Evolutionary conservation across 2,888 invertebrate species (phyloP).

Genomic region (Pristionchus mayeri): DNA sequence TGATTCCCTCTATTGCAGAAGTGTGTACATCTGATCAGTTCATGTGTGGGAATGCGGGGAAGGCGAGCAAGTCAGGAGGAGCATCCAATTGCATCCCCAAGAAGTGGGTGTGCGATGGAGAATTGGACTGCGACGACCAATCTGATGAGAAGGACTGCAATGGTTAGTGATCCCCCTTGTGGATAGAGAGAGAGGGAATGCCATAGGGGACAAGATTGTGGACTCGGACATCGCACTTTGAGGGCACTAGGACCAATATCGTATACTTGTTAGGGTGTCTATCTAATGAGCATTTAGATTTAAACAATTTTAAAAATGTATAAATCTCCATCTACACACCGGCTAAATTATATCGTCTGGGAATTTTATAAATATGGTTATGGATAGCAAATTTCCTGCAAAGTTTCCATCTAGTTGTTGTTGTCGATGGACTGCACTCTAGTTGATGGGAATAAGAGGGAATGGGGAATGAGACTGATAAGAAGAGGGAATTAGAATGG

Average conservation of each 20-base stretch:
- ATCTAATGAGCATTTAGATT: too few relatives aligned
- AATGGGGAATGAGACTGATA: slow-evolving; percentile 43
- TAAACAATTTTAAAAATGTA: too few relatives aligned
- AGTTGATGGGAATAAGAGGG: neutral
- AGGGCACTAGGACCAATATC: too few relatives aligned
- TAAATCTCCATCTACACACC: too few relatives aligned
- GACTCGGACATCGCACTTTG: too few relatives aligned
- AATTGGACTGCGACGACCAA: slow-evolving; percentile 59
- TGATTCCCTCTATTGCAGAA: slow-evolving; percentile 18
- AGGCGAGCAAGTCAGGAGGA: neutral
- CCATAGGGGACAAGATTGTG: too few relatives aligned
- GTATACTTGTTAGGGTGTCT: too few relatives aligned
- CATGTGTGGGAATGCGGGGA: slow-evolving; percentile 24
- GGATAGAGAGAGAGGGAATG: too few relatives aligned
- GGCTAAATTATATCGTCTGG: too few relatives aligned
- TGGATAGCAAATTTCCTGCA: too few relatives aligned
- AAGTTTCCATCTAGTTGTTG: too few relatives aligned
- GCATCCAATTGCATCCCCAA: slow-evolving; percentile 56
- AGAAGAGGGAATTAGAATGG: slow-evolving; percentile 6
- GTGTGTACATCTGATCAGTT: slow-evolving; percentile 25
- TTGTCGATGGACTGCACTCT: neutral
- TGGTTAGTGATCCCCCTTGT: slow-evolving; percentile 49
- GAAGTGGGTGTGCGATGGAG: slow-evolving; percentile 64
- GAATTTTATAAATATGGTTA: too few relatives aligned
- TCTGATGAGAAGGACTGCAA: slow-evolving; percentile 68